Base-by-base conservation (phyloP, 1,140 invertebrate species). In the Caligus rogercresseyi region DNA sequence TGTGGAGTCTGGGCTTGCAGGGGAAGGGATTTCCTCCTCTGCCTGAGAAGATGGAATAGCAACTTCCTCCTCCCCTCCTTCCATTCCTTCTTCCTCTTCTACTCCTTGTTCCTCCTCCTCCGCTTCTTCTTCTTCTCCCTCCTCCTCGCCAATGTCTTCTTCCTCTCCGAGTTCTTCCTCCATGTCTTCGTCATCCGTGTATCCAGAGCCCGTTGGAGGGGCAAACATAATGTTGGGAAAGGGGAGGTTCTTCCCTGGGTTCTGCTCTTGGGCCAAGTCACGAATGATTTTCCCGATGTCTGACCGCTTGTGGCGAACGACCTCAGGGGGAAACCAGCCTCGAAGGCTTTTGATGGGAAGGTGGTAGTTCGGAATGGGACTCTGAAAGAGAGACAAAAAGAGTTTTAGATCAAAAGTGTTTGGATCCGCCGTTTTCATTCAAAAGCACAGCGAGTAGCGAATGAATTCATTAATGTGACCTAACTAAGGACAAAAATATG, bases 221-320 rank as follows among this genome's bases (percentile, higher is more conserved):
- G 26, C 23, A n/a, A 63, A 63, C 1, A 24, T 21, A 51, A 64
- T 51, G 18, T 63, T 61, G 24, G 59, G 58, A 2, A 65, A 52
- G 14, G 31, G 23, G 25, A 66, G 16, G n/a, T 65, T 66, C 25
- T 59, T 64, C 19, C 55, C 57, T 20, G 53, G 53, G 25, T 66
- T 64, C 14, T 64, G 64, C 15, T 21, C 15, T n/a, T 16, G 18
- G 15, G 64, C 54, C 19, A 64, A 53, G 16, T 58, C 52, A 7
- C 65, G 65, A 16, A 64, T 66, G 23, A 59, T 52, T 23, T 20
- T 67, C 65, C 18, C 67, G 62, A 66, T 69, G 66, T 57, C 69
- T 68, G 54, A 68, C 66, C 61, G 52, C 31, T 63, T 63, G 25
- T 54, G n/a, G 19, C 61, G 52, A n/a, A 63, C 53, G 15, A 23